Conservation (phyloP, 2,888 invertebrate genomes). For the Platycnemis pennipes region DNA sequence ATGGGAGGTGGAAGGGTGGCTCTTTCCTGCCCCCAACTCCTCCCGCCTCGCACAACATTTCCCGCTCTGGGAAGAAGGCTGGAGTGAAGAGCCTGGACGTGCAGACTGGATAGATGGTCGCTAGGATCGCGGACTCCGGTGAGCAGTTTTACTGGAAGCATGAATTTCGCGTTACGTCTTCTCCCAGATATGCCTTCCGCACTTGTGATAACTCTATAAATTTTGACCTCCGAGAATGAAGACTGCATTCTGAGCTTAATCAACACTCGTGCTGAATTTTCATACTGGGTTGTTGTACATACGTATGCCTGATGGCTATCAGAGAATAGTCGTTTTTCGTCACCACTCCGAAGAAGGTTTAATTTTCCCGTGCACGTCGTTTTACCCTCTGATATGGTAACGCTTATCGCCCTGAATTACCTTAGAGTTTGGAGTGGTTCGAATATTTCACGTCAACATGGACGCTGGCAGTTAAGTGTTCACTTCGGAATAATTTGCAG, state of each 20-base stretch:
- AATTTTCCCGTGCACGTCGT: neutral
- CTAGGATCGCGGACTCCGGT: neutral
- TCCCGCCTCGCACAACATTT: neutral
- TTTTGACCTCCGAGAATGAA: neutral
- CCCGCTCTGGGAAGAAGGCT: neutral
- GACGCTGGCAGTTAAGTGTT: too few relatives aligned
- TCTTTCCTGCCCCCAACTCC: neutral
- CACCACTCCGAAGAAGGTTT: neutral
- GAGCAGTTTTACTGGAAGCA: neutral
- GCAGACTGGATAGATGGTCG: neutral
- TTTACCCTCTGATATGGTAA: too few relatives aligned
- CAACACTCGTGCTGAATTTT: neutral
- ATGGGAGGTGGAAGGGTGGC: neutral
- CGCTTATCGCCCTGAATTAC: too few relatives aligned
- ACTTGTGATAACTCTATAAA: neutral
- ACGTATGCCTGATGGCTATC: neutral
- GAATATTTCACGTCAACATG: too few relatives aligned
- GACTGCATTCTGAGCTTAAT: neutral
- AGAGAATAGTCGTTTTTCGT: neutral
- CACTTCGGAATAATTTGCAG: too few relatives aligned
- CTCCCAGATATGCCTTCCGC: neutral
- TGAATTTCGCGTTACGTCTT: neutral
- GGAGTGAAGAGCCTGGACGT: neutral
- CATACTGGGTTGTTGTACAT: neutral
- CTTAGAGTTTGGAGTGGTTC: too few relatives aligned